These are phyloP conservation scores for Rostratula benghalensis DNA, from an alignment of 2,113 vertebrate genomes.

Conservation along the genomic window DNA sequence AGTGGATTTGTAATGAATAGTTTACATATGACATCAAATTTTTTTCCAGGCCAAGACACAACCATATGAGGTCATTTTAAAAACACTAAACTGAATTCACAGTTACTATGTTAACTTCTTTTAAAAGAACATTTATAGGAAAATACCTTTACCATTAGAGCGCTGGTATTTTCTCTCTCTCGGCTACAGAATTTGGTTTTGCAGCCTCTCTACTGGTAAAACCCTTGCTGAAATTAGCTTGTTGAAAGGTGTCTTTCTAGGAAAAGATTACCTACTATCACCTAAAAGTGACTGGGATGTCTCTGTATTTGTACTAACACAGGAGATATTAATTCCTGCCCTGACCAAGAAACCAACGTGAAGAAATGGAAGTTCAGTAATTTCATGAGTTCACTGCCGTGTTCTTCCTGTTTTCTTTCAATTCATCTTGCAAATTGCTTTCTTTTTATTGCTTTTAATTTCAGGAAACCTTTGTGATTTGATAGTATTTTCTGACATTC, in stretches of 20 bases:
- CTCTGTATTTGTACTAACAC: neutral
- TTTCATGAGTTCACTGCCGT: neutral
- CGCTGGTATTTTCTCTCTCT: neutral
- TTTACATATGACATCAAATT: constrained; percentile 35
- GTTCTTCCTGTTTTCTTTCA: neutral
- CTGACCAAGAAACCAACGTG: neutral
- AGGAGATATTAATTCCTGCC: neutral
- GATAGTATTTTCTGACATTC: neutral
- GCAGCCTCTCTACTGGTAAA: neutral
- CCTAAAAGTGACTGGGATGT: neutral
- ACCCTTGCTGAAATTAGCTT: neutral
- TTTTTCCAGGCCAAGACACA: constrained; percentile 1
- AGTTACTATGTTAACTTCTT: neutral
- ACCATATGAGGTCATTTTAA: constrained; percentile 8
- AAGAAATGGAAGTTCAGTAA: neutral
- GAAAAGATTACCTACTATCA: neutral
- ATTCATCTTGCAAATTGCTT: neutral
- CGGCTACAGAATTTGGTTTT: neutral
- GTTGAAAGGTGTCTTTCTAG: neutral
- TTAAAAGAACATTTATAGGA: neutral
- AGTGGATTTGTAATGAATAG: constrained; percentile 43
- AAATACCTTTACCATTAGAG: neutral
- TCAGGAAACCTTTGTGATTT: neutral
- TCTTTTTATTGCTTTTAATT: constrained; percentile 14
- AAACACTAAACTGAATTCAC: neutral